Evolutionary conservation across 2,113 vertebrate genomes (phyloP), one percentile per base, ranked within the genome.

Genomic region (Oncorhynchus keta): DNA sequence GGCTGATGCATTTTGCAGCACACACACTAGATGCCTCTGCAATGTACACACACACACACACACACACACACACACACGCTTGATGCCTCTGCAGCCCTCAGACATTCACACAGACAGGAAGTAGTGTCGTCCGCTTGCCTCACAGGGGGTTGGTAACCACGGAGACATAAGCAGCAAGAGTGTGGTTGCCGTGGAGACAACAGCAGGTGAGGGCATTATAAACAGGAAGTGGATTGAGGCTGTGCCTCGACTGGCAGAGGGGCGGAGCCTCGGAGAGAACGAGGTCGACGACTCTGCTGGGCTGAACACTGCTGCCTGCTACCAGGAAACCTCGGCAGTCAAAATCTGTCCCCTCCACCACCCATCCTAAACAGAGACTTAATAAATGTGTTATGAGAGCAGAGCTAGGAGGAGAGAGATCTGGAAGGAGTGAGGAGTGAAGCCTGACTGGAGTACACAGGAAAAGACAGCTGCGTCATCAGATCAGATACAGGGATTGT

Each of bases 171-270:
- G 80, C 90, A 94, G 93, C 49, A 51, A 4, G 12, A 14, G 14
- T 13, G 12, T 55, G 82, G 91, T 93, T 89, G 80, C 90, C 73
- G 86, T 88, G 83, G 91, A 73, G 85, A 93, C 91, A 20, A 16
- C 72, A 62, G 80, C 90, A 94, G 93, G 92, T 93, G 87, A 88
- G 67, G 73, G 72, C 82, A 84, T 85, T 78, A 5, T 18, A 55
- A 80, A 86, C 85, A 92, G 92, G 90, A 94, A 92, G 88, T 88
- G 20, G 48, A 87, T 18, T 18, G 14, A 55, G 16, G 12, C 51
- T 1, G 4, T 14, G 78, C 70, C 84, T 83, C 85, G 79, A 83
- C 84, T 89, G 81, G 83, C 77, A 81, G 70, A 35, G 67, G 71
- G 76, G 62, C 7, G 35, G 74, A 74, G 79, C 77, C 76, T 11